Percentiles rank a stretch among this genome's conserved stretches.
These are phyloP conservation scores for Neodiprion fabricii DNA, from an alignment of 1,140 invertebrate species.

Conservation along the genomic window DNA sequence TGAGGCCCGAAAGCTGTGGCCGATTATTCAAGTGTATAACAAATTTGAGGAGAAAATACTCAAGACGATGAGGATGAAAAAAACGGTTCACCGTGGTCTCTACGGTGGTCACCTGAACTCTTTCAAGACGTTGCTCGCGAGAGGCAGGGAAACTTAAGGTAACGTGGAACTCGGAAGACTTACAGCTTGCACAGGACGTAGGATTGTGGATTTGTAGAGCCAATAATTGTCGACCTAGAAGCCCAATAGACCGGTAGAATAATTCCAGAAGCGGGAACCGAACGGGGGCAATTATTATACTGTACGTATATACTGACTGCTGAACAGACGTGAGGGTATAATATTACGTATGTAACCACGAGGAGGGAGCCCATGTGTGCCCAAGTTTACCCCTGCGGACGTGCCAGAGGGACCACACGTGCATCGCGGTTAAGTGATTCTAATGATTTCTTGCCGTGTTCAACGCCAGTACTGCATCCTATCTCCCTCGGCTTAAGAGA, in stretches of 20 bases:
- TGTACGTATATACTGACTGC: neutral
- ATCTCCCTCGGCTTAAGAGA: neutral
- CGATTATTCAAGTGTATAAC: too few species aligned
- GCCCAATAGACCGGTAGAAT: neutral
- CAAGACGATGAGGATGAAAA: too few species aligned
- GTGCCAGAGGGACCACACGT: neutral
- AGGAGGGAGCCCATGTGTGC: neutral
- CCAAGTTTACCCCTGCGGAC: neutral
- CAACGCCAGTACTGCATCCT: neutral
- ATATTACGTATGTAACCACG: neutral
- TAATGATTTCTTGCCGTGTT: neutral
- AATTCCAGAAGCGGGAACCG: neutral
- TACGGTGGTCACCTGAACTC: too few species aligned
- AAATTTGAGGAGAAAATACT: too few species aligned
- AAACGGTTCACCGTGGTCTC: too few species aligned
- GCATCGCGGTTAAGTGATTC: neutral
- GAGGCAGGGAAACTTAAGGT: too few species aligned
- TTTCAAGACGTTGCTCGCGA: too few species aligned
- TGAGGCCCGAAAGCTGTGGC: too few species aligned
- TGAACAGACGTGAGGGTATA: neutral
- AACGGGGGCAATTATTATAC: neutral
- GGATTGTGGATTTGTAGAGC: neutral
- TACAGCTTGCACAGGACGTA: neutral
- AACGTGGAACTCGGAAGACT: too few species aligned
- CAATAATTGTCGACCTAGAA: neutral